Base-by-base conservation (phyloP, 2,888 invertebrate species). In the Temnothorax rugatulus region DNA sequence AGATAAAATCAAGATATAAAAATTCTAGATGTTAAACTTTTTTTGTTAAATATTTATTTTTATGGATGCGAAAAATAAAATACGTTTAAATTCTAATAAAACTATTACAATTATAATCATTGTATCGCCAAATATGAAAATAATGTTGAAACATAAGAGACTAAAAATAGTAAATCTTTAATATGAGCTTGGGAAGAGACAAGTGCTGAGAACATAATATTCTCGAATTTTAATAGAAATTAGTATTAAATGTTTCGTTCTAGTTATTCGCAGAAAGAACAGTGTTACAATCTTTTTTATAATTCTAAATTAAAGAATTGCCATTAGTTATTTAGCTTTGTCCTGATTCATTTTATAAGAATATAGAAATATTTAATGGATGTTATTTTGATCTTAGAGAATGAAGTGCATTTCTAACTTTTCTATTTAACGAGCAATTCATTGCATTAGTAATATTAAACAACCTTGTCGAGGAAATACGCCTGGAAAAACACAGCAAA, bases 401-500 rank as follows among this genome's bases (percentile, higher is more conserved):
- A n/a, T 18, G 3, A 34, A 34, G 7, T 34, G 34, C 0, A 18
- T 29, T n/a, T 18, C 4, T 9, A 54, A 54, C 11, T 54, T 61
- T 29, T 18, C n/a, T 34, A n/a, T 38, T 13, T 34, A 63, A 4
- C 0, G 38, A 11, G 2, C 9, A n/a, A 41, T 0, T 0, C 29
- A 29, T 41, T 11, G 38, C n/a, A 38, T 63, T 38, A 7, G 34
- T 34, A 34, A 34, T 34, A 63, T n/a, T 18, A 41, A 63, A n/a
- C 11, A 21, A 84, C 84, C 73, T 73, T 59, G 25, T 66, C 3
- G 13, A 57, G n/a, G 0, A 73, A 13, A 4, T 74, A 66, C 11
- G 25, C 15, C 44, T 79, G n/a, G 15, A 81, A 41, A n/a, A 66
- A 84, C 2, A 7, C 0, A 15, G 57, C 25, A 9, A 83, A 8